Base-by-base conservation (phyloP, 1,140 invertebrate genomes). In the Scaptomyza hsui region DNA sequence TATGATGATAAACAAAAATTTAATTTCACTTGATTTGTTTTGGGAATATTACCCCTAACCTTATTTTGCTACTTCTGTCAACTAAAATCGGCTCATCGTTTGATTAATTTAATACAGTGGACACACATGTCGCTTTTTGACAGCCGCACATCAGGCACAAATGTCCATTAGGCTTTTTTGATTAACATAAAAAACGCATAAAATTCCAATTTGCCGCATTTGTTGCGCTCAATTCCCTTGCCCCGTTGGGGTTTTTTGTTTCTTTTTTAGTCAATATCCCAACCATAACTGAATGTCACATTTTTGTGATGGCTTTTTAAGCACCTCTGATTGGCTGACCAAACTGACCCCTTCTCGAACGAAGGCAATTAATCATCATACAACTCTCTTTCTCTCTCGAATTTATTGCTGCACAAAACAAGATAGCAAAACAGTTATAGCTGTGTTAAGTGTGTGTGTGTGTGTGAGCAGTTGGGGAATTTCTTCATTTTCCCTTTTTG, bases 401-500 rank as follows among this genome's bases (percentile, higher is more conserved):
- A 67, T 72, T 67, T 60, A 65, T 72, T 60, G 62, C 52, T 42
- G 6, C 19, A n/a, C 1, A 56, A 24, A 5, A 51, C 24, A 24
- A 45, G 21, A 32, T 2, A 29, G 1, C 6, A 29, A 29, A 29
- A 29, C 26, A 39, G 44, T 53, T 63, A 24, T 44, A 16, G 32
- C 4, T 16, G 6, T 6, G 4, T 37, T 24, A 24, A 9, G 19
- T 44, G 29, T 6, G 12, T 10, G 26, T 52, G 24, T 21, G 24
- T 53, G 32, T 24, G 18, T 21, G 9, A 2, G 59, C 16, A 16
- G 15, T 0, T 5, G 18, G 19, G 39, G 44, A 24, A 29, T 13
- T 44, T 21, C 4, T 10, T 56, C 6, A 65, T 7, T 65, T 65
- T 10, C 32, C 21, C 91, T 97, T 97, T 86, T 97, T 95, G 13